Evolutionary conservation across 2,888 invertebrate genomes (phyloP), one percentile per base, ranked within the genome.

Genomic region (Lacanobia wlatinum): DNA sequence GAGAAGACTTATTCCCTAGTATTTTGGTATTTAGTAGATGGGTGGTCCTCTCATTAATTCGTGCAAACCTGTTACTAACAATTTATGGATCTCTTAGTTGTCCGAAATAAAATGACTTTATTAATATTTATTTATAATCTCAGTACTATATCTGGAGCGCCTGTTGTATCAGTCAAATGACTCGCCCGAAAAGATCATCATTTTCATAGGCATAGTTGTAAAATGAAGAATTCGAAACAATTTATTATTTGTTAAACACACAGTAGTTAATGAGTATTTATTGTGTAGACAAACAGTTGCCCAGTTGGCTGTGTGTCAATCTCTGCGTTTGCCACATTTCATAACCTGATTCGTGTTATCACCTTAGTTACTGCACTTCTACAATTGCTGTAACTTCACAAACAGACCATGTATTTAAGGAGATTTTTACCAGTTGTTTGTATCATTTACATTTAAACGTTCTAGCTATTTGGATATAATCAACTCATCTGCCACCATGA

Each of bases 391-490:
- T 90, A 93, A 93, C 91, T 91, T 82, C 83, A 90, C 92, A 93
- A 94, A 94, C 90, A 92, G 87, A 82, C 69, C 84, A 78, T 86
- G 91, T 95, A 95, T 95, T 94, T 95, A 95, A 95, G 91, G 88
- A 83, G 89, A 87, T 76, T 76, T 73, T 76, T 70, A 65, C 6
- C 61, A 73, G 70, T 64, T 78, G 70, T 88, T 85, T 82, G 77
- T 84, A 90, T 88, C 92, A 93, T 88, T 92, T 80, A 75, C 74
- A 82, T 84, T 60, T 52, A 60, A 38, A 87, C 81, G 79, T 76
- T 83, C 74, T 10, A n/a, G 4, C 59, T 69, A 80, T 60, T 76
- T 73, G 74, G 65, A 67, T 40, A 78, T 72, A 74, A 74, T 69
- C 73, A 66, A 55, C 77, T 75, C 70, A 59, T 66, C 62, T 18